These are phyloP conservation scores for Tetraneura akinire DNA, from an alignment of 1,140 invertebrate genomes.

Conservation along the genomic window DNA sequence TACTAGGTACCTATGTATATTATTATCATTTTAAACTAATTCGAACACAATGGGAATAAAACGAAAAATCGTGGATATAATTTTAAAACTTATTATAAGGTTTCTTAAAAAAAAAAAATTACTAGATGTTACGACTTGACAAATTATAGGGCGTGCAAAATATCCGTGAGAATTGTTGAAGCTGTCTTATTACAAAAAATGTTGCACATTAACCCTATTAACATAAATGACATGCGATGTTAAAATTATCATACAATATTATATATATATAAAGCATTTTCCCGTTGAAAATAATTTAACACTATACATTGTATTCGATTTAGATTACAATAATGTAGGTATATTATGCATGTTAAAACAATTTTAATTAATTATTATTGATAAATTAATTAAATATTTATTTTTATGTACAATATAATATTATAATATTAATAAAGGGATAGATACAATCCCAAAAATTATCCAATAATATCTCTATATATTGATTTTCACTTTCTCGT, in stretches of 20 bases:
- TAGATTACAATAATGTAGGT: not conserved
- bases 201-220: not conserved
- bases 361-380: too few relatives aligned
- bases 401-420: too few relatives aligned
- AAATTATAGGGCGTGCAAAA: conserved; percentile 36
- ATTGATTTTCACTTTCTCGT: too few relatives aligned
- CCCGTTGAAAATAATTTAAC: not conserved
- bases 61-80: not conserved
- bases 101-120: not conserved
- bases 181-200: conserved; percentile 8
- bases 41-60: conserved; percentile 18
- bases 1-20: not conserved
- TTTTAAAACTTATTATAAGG: conserved; percentile 2
- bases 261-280: not conserved
- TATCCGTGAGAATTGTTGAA: conserved; percentile 16
- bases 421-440: too few relatives aligned
- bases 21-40: conserved; percentile 16
- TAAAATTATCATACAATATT: not conserved
- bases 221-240: not conserved
- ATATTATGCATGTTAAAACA: too few relatives aligned
- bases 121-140: not conserved
- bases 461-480: too few relatives aligned
- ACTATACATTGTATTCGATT: too few relatives aligned
- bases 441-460: too few relatives aligned
- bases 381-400: too few relatives aligned